phyloP scores from a whole-genome alignment of 2,888 invertebrate species.

The Bembecia ichneumoniformis region DNA sequence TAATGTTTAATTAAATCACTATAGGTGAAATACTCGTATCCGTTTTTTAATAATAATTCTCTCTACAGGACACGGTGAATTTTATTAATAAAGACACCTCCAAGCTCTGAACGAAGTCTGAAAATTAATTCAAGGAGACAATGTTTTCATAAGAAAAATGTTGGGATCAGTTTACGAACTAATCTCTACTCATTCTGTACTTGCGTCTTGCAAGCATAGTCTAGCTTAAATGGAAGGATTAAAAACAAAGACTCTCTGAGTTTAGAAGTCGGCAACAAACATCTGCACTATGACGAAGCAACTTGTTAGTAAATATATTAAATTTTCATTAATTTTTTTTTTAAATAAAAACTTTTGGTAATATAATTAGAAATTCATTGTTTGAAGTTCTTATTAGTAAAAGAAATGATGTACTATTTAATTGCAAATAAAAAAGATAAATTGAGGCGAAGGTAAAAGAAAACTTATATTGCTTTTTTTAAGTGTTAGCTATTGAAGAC shows the following conservation, averaged over 20 bases:
- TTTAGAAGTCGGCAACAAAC: no score
- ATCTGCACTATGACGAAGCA: no score
- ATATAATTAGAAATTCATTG: no score
- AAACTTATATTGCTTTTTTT: no score
- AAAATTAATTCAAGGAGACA: background rate
- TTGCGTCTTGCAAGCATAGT: background rate
- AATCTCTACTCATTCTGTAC: background rate
- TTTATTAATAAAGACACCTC: background rate
- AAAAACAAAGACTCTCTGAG: background rate
- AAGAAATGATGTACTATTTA: no score
- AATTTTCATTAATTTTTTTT: no score
- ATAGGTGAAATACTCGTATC: background rate
- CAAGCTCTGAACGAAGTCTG: background rate
- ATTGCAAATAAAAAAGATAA: no score
- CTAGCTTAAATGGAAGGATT: background rate
- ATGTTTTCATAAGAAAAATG: slow-evolving; percentile 13
- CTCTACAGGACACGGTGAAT: background rate
- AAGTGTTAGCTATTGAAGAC: no score
- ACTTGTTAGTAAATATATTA: no score
- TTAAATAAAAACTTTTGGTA: no score
- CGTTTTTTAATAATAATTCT: background rate
- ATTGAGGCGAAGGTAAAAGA: no score
- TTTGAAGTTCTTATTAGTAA: no score
- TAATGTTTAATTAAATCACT: background rate
- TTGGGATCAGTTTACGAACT: slow-evolving; percentile 5